Evolutionary conservation across 37 sponge, comb jelly and placozoan species (phyloP), one percentile per base, ranked within the genome.

Genomic region (Spongilla lacustris): DNA sequence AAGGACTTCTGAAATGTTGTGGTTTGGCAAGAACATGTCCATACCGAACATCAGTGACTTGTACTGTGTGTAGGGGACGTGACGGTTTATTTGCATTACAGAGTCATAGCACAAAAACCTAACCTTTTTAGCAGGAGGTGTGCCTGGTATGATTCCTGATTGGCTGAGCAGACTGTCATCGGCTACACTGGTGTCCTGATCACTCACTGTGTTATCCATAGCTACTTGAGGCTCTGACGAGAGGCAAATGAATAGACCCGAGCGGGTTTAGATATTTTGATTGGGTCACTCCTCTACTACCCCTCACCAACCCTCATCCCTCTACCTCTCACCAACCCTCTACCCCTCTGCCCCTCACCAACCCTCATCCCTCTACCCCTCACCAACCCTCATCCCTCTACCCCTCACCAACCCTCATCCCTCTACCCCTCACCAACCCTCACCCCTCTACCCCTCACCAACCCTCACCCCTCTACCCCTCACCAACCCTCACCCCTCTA

Each of bases 101-200:
- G 41, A 3, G 41, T 9, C 41, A 6, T 41, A 3, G 41, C 41
- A 6, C 14, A 58, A 2, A 72, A 5, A 8, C 22, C 73, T 36
- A 21, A 93, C 93, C 83, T 84, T 86, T 66, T 89, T 93, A 22
- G 87, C 66, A 22, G 91, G 91, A 19, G 94, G 94, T 21, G 94
- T 90, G 30, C 91, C 82, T 4, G 94, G 94, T 17, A 93, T 26
- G 58, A 93, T 81, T n/a, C 74, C 78, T 12, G 86, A 85, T 68
- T 88, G 76, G 32, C 77, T 66, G 49, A 85, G 25, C 67, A 80
- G 38, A 75, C 69, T 83, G 71, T 83, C 89, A 22, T 83, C 66
- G 4, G 88, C 58, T 17, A 14, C 11, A 17, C 58, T 58, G 58
- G 12, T 58, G 58, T 58, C 21, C 1, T 17, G 58, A 17, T 58